Evolutionary conservation across 2,113 vertebrate genomes (phyloP).

Genomic region (Petaurus breviceps): DNA sequence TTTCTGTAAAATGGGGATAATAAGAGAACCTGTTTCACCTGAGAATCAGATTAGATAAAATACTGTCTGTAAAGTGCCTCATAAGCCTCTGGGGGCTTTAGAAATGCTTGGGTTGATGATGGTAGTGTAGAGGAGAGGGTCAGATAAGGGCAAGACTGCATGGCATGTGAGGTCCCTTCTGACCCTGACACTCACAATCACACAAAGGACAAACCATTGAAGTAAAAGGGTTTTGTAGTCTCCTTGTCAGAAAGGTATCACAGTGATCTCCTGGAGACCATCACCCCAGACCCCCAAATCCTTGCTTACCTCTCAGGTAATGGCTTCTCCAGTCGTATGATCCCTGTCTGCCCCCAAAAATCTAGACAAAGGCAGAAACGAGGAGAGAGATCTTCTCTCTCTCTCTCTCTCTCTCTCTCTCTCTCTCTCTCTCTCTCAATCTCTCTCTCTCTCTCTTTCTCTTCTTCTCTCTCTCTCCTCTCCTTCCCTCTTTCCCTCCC

Average conservation of each 20-base stretch:
- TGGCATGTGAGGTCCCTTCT: background rate
- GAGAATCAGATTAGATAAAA: background rate
- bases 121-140: background rate
- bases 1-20: too few relatives aligned
- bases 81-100: too few relatives aligned
- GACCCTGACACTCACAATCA: background rate
- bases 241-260: background rate
- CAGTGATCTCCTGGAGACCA: background rate
- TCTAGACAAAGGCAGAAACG: slow-evolving; percentile 44
- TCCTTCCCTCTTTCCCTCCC: too few relatives aligned
- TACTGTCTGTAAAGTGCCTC: background rate
- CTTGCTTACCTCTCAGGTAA: slow-evolving; percentile 65
- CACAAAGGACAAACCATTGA: background rate
- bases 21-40: background rate
- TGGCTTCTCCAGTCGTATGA: slow-evolving; percentile 29
- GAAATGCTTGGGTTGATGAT: background rate
- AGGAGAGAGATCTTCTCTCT: background rate
- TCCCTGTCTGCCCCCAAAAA: slow-evolving; percentile 39
- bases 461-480: too few relatives aligned
- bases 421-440: too few relatives aligned
- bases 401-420: too few relatives aligned
- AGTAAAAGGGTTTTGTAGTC: background rate
- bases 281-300: background rate
- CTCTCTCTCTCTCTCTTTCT: too few relatives aligned
- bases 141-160: background rate